phyloP scores from a whole-genome alignment of 2,797 vertebrate species.

The Basileuterus tristriatus region DNA sequence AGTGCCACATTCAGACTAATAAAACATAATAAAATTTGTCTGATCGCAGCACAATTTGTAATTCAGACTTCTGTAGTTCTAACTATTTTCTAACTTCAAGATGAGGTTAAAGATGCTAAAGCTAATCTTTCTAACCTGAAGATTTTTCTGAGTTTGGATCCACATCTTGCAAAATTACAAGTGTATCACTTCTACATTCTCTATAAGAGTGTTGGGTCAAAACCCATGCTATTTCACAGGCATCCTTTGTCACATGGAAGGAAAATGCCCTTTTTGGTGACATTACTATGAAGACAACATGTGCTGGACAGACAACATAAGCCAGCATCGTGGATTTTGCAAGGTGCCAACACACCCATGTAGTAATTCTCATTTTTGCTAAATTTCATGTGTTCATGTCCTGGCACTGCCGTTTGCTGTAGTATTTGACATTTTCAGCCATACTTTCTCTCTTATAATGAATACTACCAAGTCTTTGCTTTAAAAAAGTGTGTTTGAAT shows the following conservation, averaged over 20 bases:
- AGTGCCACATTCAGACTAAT: not conserved
- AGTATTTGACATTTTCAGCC: not conserved
- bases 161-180: not conserved
- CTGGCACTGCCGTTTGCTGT: not conserved
- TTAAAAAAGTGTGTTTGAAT: not conserved
- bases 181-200: not conserved
- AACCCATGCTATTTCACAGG: not conserved
- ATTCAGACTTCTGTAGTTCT: not conserved
- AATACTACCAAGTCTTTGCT: not conserved
- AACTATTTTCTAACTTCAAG: not conserved
- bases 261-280: not conserved
- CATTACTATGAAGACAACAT: not conserved
- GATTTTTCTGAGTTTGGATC: not conserved
- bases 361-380: not conserved
- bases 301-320: not conserved
- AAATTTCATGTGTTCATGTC: not conserved
- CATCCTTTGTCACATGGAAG: not conserved
- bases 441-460: not conserved
- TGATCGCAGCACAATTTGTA: not conserved
- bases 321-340: rapidly evolving
- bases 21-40: not conserved
- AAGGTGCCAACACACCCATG: not conserved
- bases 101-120: not conserved
- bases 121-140: not conserved
- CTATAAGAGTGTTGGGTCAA: not conserved